Conservation (phyloP, 2,113 vertebrate genomes). For the Cyphomyrus plagiostoma region DNA sequence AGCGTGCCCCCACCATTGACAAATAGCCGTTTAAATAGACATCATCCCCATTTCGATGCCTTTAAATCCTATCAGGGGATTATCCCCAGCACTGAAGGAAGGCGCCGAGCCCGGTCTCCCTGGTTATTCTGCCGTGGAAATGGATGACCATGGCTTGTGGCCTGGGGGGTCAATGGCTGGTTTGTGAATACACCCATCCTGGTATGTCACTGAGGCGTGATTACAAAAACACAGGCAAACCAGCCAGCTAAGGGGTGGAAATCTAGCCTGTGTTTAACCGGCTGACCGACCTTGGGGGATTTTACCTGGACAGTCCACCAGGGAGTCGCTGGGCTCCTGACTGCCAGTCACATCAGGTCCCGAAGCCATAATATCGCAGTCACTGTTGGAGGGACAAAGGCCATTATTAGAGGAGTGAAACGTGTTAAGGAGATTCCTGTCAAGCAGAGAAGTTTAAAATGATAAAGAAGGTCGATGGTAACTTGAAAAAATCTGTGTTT, state of each 20-base stretch:
- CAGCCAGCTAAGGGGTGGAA: not conserved
- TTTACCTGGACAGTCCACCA: slow-evolving; percentile 71
- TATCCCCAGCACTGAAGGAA: slow-evolving; percentile 26
- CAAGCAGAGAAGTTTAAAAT: not conserved
- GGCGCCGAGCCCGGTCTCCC: slow-evolving; percentile 19
- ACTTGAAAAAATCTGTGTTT: not conserved
- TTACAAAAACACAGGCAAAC: not conserved
- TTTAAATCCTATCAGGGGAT: slow-evolving; percentile 35
- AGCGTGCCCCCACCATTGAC: not conserved
- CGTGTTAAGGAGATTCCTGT: not conserved
- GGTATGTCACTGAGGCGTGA: slow-evolving; percentile 18
- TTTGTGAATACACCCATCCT: not conserved
- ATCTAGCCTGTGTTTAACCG: no score
- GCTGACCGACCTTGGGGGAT: not conserved
- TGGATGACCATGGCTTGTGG: slow-evolving; percentile 14
- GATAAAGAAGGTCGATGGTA: not conserved
- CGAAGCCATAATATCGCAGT: slow-evolving; percentile 64
- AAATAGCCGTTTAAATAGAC: slow-evolving; percentile 21
- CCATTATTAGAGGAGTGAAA: not conserved
- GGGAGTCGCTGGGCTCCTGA: slow-evolving; percentile 56
- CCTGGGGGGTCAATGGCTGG: slow-evolving; percentile 10
- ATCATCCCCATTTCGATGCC: slow-evolving; percentile 18
- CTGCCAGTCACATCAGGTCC: slow-evolving; percentile 52
- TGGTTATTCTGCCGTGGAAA: not conserved
- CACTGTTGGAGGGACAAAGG: slow-evolving; percentile 57